Conservation (phyloP, 1,140 invertebrate species). For the Cyclina sinensis region DNA sequence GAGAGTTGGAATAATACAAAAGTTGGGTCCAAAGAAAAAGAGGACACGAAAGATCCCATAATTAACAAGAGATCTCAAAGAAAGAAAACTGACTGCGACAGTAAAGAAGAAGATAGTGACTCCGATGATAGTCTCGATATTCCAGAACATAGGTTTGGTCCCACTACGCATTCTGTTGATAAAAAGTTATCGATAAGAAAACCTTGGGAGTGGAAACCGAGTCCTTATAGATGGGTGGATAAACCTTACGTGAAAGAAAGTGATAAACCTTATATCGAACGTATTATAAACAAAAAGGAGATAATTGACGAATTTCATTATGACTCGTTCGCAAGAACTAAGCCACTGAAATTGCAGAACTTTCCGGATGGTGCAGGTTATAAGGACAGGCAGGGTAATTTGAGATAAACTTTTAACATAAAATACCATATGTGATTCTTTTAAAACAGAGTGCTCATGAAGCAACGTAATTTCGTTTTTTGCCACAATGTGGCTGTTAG, state of each 20-base stretch:
- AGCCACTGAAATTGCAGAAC: slow-evolving; percentile 53
- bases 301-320: slow-evolving; percentile 65
- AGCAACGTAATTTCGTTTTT: too few species aligned
- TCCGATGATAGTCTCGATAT: slow-evolving; percentile 62
- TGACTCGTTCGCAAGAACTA: slow-evolving; percentile 62
- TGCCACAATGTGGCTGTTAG: too few species aligned
- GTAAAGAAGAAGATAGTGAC: slow-evolving; percentile 12
- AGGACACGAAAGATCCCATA: neutral
- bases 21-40: slow-evolving; percentile 22
- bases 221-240: slow-evolving; percentile 65
- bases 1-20: slow-evolving; percentile 44
- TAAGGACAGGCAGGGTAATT: slow-evolving; percentile 53
- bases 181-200: slow-evolving; percentile 62
- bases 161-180: slow-evolving; percentile 59
- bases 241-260: slow-evolving; percentile 61
- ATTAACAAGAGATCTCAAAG: slow-evolving; percentile 1
- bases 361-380: slow-evolving; percentile 58
- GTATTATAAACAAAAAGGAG: slow-evolving; percentile 58
- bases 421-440: too few species aligned
- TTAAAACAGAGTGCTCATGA: too few species aligned
- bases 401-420: slow-evolving; percentile 48
- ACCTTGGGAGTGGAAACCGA: slow-evolving; percentile 66
- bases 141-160: slow-evolving; percentile 55
- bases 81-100: slow-evolving; percentile 6
- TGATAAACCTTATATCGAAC: slow-evolving; percentile 66